Base-by-base conservation (phyloP, 2,113 vertebrate genomes). In the Archilochus colubris region DNA sequence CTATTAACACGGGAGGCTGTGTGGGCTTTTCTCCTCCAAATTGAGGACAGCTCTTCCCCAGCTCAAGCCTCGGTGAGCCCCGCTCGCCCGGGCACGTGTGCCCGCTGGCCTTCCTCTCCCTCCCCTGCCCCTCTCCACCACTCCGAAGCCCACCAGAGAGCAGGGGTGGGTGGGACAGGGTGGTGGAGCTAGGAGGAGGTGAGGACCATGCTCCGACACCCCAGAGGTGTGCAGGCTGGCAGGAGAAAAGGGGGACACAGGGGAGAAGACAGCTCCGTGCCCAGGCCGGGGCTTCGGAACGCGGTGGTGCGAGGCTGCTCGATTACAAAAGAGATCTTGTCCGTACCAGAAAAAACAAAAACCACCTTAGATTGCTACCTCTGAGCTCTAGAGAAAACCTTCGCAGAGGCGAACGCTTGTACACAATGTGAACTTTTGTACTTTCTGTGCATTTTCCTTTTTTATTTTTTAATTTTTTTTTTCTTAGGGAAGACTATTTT, bases 1-100 rank as follows among this genome's bases (percentile, higher is more conserved):
- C 96, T 98, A 98, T 98, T 98, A 98, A 98, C 98, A 98, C 96
- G 97, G 97, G 97, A 94, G 93, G 96, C 97, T 94, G 93, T 10
- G 94, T 87, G 77, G 80, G 75, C 53, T 89, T 93, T 94, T 86
- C 77, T 89, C 36, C 8, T 82, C 91, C 95, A 76, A 93, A 93
- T 89, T 72, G 83, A 23, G 72, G 85, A 53, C 31, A 46, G 58
- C 69, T 94, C 53, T 31, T 74, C 27, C 88, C 74, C 57, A 70
- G n/a, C 40, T 18, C 63, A 11, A 38, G 28, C 64, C 48, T 46
- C 9, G 92, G 70, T 70, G 50, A 77, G 46, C 82, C 76, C 72
- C 24, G n/a, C 33, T 59, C 9, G 1, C 20, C 58, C 75, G 46
- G 40, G 82, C 88, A 19, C 44, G 44, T 79, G n/a, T 8, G 51